Evolutionary conservation across 2,888 invertebrate genomes (phyloP).

Genomic region (Deladenus siricidicola): DNA sequence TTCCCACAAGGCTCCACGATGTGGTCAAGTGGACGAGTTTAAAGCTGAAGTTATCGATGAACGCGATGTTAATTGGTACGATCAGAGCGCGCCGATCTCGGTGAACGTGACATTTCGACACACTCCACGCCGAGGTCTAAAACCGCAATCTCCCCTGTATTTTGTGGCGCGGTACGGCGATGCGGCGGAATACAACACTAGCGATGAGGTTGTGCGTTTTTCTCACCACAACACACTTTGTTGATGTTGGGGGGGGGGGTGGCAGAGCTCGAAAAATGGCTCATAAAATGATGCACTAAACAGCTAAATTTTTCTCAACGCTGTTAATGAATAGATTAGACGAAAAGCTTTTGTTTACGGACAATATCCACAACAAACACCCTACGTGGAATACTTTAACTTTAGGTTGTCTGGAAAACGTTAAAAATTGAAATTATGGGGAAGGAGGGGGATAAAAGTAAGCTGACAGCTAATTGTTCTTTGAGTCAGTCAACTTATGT

Average conservation of each 20-base stretch:
- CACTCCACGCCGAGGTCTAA: background rate
- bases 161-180: constrained; percentile 43
- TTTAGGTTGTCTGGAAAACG: too few species aligned
- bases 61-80: constrained; percentile 18
- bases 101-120: constrained; percentile 43
- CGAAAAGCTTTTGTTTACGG: background rate
- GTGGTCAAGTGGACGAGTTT: constrained; percentile 32
- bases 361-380: background rate
- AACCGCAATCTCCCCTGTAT: constrained; percentile 24
- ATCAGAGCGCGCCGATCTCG: constrained; percentile 27
- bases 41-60: constrained; percentile 14
- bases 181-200: constrained; percentile 30
- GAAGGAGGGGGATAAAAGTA: too few species aligned
- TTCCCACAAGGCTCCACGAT: constrained; percentile 30
- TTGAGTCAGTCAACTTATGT: too few species aligned
- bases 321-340: background rate
- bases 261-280: too few species aligned
- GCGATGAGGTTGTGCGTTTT: constrained; percentile 29
- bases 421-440: too few species aligned
- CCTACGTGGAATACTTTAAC: too few species aligned
- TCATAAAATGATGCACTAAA: too few species aligned
- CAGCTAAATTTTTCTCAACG: too few species aligned
- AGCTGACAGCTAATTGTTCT: too few species aligned
- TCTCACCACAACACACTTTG: too few species aligned
- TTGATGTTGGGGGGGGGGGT: too few species aligned